Conservation (phyloP, 1,140 invertebrate genomes). For the Drosophila sp. region DNA sequence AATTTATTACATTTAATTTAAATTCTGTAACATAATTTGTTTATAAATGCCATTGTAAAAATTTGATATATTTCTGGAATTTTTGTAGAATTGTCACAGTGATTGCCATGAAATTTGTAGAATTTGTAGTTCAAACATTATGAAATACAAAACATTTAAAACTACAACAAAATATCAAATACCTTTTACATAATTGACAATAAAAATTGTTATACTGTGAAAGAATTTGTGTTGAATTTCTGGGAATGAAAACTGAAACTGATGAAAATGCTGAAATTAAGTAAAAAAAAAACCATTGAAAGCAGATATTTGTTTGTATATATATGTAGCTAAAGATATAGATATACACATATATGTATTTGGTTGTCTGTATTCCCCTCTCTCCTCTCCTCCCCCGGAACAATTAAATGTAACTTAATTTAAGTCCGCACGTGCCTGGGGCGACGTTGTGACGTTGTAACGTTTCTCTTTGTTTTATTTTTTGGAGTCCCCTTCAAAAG, state of each 20-base stretch:
- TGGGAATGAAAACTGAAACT: not conserved
- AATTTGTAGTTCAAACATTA: not conserved
- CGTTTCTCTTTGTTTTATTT: not conserved
- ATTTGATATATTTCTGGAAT: too few relatives aligned
- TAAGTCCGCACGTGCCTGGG: conserved; percentile 47
- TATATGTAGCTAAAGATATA: not conserved
- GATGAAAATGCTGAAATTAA: not conserved
- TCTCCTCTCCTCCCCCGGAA: conserved; percentile 7
- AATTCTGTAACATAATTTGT: too few relatives aligned
- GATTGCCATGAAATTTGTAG: not conserved
- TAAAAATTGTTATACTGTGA: not conserved
- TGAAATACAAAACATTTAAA: not conserved
- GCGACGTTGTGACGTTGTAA: not conserved
- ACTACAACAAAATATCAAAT: not conserved
- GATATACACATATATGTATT: conserved; percentile 3
- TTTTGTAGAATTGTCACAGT: too few relatives aligned
- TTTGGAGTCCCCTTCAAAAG: not conserved
- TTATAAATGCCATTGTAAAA: too few relatives aligned
- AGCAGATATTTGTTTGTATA: conserved; percentile 17
- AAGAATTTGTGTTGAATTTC: not conserved
- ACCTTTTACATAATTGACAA: not conserved
- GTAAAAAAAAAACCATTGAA: too few relatives aligned
- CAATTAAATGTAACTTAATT: conserved; percentile 67
- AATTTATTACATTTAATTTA: too few relatives aligned
- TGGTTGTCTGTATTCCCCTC: not conserved